Evolutionary conservation across 1,140 invertebrate species (phyloP), one percentile per base, ranked within the genome.

Genomic region (Calliopsis andreniformis): DNA sequence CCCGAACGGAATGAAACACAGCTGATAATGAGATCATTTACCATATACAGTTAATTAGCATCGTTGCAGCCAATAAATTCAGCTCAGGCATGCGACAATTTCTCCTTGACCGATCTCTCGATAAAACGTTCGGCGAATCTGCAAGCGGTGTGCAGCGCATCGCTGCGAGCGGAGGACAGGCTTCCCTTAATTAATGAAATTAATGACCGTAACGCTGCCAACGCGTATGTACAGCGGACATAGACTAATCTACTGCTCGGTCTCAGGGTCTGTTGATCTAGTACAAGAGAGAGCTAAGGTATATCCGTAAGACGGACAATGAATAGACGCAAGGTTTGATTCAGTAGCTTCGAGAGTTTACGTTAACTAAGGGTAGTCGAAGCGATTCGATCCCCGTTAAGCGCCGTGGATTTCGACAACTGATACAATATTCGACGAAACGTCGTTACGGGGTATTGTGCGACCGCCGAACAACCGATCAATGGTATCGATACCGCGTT

Each of bases 141-240:
- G 62, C 80, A 53, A 45, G 49, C 55, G 75, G 71, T 71, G 4
- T 39, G 35, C 82, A 45, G 62, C 49, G 62, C 66, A 76, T 72
- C 68, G 80, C 79, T 83, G 71, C 72, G 43, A 62, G 71, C 68
- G 49, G 63, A 69, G 66, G 59, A 71, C 85, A 72, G 80, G 78
- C 63, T 88, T 75, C 76, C 83, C 81, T 86, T 87, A 88, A 89
- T 89, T 88, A 88, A 88, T 82, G 84, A 81, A 87, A 89, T 89
- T 89, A 89, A 89, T 88, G 86, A 80, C 84, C 86, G 80, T 80
- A 84, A 80, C 83, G 82, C 63, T 79, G 63, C 30, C 63, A 12
- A 70, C 62, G 77, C 68, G 72, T 80, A 82, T 62, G 70, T 70
- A 77, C 68, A 78, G 66, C 77, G 75, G 87, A 87, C 86, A 69